Evolutionary conservation across 2,888 invertebrate genomes (phyloP), one percentile per base, ranked within the genome.

Genomic region (Leucophenga montana): DNA sequence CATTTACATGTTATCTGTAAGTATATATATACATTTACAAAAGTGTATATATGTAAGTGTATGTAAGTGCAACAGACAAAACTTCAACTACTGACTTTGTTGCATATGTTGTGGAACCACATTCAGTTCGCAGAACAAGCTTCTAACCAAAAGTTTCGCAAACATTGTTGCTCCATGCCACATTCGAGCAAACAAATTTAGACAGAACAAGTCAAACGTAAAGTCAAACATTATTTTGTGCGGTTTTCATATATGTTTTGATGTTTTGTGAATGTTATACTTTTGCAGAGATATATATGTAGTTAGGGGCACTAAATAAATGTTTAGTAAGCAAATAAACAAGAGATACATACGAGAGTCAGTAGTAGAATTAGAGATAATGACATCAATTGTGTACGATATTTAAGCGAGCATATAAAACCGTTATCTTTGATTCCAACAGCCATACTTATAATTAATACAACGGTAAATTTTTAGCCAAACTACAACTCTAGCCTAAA

Each of bases 1-100:
- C 75, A 81, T 79, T 71, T 67, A 77, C 78, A 77, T 79, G 77
- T 71, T 75, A 69, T 70, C 77, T 81, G 73, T 79, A 71, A 72
- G 66, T 61, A 77, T 82, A 78, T n/a, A n/a, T n/a, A n/a, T n/a
- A n/a, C n/a, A n/a, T n/a, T n/a, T n/a, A n/a, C n/a, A n/a, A n/a
- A n/a, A n/a, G n/a, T n/a, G n/a, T n/a, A n/a, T n/a, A n/a, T n/a
- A n/a, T n/a, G n/a, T n/a, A n/a, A n/a, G n/a, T n/a, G n/a, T n/a
- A n/a, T n/a, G n/a, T n/a, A n/a, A n/a, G n/a, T n/a, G n/a, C n/a
- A n/a, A n/a, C n/a, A n/a, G n/a, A 78, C 83, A 77, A 80, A 84
- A 81, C 83, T 81, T 80, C 73, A 79, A 65, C 61, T 59, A 73
- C 59, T 50, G 59, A 71, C 71, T 69, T 61, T 72, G 71, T 71